Percentiles rank a stretch among this genome's conserved stretches.
Conservation (phyloP, 1,140 invertebrate genomes). For the Chionoecetes opilio region DNA sequence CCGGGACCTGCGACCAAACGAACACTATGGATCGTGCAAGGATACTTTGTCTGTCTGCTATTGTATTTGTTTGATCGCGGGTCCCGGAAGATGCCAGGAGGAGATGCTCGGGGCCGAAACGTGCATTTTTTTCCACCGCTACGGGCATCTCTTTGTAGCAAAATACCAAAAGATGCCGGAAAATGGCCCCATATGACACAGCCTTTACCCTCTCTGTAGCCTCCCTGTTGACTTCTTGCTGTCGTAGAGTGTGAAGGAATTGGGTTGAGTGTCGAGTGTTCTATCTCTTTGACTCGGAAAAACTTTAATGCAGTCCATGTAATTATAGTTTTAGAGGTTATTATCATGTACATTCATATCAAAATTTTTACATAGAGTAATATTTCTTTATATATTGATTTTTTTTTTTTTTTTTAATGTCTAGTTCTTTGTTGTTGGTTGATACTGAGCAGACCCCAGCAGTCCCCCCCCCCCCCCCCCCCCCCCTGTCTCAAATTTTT, state of each 20-base stretch:
- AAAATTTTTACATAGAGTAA: background rate
- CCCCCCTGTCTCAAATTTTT: background rate
- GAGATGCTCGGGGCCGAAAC: no score
- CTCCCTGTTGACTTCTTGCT: conserved; percentile 16
- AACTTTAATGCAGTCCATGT: background rate
- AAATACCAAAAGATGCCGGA: no score
- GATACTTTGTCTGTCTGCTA: no score
- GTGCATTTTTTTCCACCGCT: no score
- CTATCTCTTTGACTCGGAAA: background rate
- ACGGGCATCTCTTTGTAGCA: no score
- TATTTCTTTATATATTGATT: background rate
- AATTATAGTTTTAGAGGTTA: background rate
- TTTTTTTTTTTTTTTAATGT: no score
- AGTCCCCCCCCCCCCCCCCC: background rate
- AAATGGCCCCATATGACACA: no score
- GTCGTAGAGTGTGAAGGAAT: conserved; percentile 1
- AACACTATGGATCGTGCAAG: no score
- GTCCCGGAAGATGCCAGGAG: no score
- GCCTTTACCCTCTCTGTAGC: background rate
- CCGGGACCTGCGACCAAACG: no score
- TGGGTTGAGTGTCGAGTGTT: background rate
- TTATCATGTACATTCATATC: background rate
- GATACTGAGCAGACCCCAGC: conserved; percentile 15
- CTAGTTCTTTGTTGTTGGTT: background rate
- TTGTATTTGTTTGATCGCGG: no score